phyloP scores from a whole-genome alignment of 2,797 vertebrate genomes.

The Podarcis siculus region DNA sequence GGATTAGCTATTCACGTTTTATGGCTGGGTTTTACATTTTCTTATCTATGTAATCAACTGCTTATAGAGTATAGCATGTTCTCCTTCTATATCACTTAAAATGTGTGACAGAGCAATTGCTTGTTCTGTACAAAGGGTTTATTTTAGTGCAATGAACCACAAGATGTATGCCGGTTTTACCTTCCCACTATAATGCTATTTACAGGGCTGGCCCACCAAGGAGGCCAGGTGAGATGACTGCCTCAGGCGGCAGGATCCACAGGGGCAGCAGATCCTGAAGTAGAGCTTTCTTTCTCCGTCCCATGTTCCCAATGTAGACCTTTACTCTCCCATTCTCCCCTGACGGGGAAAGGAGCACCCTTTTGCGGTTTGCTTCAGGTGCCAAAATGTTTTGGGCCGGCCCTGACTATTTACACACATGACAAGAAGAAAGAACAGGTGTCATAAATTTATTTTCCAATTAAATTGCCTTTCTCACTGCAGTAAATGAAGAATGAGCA shows the following conservation, averaged over 20 bases:
- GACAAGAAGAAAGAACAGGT: neutral
- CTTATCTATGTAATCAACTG: neutral
- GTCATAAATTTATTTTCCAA: neutral
- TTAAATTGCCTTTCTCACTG: neutral
- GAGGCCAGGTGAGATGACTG: no score
- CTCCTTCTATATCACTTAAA: neutral
- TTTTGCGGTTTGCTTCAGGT: no score
- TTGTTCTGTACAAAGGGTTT: neutral
- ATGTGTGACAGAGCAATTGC: neutral
- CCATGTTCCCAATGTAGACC: no score
- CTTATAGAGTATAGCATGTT: neutral
- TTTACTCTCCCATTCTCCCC: no score
- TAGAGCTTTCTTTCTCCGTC: no score
- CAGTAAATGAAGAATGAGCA: neutral
- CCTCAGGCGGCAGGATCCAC: no score
- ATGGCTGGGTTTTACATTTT: neutral
- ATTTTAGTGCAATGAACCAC: neutral
- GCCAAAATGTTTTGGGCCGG: no score
- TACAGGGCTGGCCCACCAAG: neutral
- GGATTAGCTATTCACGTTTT: constrained; percentile 10
- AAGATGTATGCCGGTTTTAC: neutral
- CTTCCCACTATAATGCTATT: neutral
- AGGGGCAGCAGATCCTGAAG: no score
- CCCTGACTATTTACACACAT: no score
- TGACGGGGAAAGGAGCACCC: no score